phyloP scores from a whole-genome alignment of 2,113 vertebrate species.

The Donacobius atricapilla region DNA sequence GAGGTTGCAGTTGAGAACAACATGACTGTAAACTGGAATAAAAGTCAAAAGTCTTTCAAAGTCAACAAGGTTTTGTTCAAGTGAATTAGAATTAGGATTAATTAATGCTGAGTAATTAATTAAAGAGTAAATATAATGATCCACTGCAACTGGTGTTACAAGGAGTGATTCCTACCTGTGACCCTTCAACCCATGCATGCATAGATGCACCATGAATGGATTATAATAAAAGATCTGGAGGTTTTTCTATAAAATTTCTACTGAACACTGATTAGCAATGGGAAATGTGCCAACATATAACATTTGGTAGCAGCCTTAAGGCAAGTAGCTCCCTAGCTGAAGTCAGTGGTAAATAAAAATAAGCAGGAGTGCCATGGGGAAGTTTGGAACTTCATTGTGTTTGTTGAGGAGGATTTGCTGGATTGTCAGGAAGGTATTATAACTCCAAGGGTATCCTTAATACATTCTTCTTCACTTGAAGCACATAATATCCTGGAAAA shows the following conservation, averaged over 20 bases:
- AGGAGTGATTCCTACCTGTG: neutral
- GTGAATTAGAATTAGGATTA: neutral
- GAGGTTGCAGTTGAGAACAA: neutral
- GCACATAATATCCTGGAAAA: neutral
- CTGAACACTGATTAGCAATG: neutral
- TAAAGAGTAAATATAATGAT: neutral
- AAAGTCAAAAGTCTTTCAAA: neutral
- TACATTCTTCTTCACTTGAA: neutral
- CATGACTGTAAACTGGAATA: neutral
- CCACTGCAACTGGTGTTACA: neutral
- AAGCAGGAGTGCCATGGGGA: neutral
- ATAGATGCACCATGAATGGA: fast-evolving
- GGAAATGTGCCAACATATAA: neutral
- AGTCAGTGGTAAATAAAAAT: neutral
- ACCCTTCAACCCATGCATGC: neutral
- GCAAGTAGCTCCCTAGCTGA: neutral
- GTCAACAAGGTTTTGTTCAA: neutral
- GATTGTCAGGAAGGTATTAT: neutral
- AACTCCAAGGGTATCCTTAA: neutral
- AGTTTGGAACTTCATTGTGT: neutral
- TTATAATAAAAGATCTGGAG: neutral
- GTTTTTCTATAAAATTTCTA: neutral
- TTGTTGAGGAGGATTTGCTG: neutral
- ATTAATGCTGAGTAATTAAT: neutral
- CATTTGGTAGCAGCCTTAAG: neutral